phyloP scores from a whole-genome alignment of 2,888 invertebrate species.

The Anodontia alba region DNA sequence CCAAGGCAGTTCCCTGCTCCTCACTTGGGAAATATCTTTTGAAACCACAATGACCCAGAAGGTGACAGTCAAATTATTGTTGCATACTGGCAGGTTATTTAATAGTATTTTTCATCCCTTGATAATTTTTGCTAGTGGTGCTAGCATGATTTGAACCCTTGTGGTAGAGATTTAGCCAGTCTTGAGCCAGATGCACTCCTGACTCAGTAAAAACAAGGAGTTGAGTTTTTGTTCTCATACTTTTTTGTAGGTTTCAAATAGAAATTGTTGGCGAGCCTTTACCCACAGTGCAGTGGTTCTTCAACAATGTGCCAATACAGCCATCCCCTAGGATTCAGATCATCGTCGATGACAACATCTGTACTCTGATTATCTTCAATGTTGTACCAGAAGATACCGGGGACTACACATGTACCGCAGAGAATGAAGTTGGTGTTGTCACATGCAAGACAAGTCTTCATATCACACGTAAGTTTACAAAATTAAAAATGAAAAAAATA shows the following conservation, averaged over 20 bases:
- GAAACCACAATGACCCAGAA: too few relatives aligned
- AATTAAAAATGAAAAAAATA: background rate
- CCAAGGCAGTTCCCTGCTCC: too few relatives aligned
- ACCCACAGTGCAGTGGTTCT: constrained; percentile 85
- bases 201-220: too few relatives aligned
- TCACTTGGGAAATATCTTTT: too few relatives aligned
- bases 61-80: too few relatives aligned
- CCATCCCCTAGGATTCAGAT: constrained; percentile 84
- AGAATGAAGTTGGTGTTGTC: constrained; percentile 94
- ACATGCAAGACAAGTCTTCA: constrained; percentile 81
- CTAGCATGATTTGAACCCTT: too few relatives aligned
- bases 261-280: constrained; percentile 80
- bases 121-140: too few relatives aligned
- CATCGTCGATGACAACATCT: constrained; percentile 70
- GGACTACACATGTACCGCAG: constrained; percentile 86
- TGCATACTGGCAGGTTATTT: too few relatives aligned
- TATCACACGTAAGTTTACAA: constrained; percentile 83
- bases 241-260: constrained; percentile 76
- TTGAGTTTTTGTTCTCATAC: too few relatives aligned
- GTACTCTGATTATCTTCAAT: constrained; percentile 77
- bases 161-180: too few relatives aligned
- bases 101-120: too few relatives aligned
- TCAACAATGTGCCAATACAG: constrained; percentile 88
- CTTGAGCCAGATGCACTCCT: too few relatives aligned
- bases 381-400: constrained; percentile 90